Percentiles rank a stretch among this genome's conserved stretches.
Conservation (phyloP, 1,140 invertebrate species). For the Stegodyphus mimosarum region DNA sequence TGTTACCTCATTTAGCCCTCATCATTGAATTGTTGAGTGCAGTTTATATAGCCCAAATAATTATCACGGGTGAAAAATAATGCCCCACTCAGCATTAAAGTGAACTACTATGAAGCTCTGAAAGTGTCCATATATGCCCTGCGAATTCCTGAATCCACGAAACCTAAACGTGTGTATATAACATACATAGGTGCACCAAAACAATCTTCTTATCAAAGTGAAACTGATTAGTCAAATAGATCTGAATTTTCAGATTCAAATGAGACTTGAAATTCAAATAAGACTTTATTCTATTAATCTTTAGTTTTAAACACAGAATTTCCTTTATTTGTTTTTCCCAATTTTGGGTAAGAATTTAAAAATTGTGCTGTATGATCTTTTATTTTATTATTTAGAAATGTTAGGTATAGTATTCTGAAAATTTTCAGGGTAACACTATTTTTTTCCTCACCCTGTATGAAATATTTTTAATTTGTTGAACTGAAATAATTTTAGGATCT, state of each 20-base stretch:
- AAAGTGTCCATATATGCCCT: neutral
- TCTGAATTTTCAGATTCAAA: constrained; percentile 18
- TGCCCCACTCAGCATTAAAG: neutral
- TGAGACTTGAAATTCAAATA: neutral
- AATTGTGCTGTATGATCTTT: no score
- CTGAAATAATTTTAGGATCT: no score
- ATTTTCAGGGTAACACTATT: no score
- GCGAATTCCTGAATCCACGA: neutral
- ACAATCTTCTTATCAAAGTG: constrained; percentile 61
- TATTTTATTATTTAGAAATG: no score
- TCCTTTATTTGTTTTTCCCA: neutral
- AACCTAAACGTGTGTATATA: constrained; percentile 19
- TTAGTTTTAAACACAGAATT: neutral
- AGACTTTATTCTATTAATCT: neutral
- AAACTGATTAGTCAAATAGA: constrained; percentile 38
- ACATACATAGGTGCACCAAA: constrained; percentile 56
- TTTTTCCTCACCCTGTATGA: no score
- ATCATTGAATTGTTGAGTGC: constrained; percentile 38
- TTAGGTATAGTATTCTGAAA: no score
- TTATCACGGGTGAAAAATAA: constrained; percentile 5
- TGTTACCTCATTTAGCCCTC: constrained; percentile 55
- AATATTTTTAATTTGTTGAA: no score
- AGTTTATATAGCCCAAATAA: constrained; percentile 20
- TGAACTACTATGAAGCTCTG: constrained; percentile 11
- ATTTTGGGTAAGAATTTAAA: no score